phyloP scores from a whole-genome alignment of 2,888 invertebrate species.

The Phortica magna region DNA sequence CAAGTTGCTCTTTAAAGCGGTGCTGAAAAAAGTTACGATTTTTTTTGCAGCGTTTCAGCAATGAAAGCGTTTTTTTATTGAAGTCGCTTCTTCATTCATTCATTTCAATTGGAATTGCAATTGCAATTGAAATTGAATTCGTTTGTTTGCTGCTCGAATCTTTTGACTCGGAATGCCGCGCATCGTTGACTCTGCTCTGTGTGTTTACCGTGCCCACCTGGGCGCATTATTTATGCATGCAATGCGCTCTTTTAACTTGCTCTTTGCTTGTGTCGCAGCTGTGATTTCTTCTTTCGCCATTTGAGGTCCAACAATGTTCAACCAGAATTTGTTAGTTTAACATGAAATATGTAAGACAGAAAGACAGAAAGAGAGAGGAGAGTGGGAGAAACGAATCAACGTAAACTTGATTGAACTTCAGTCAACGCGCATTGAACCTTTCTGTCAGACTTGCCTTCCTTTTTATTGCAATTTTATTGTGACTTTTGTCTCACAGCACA shows the following conservation, averaged over 20 bases:
- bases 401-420: slow-evolving; percentile 15
- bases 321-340: too few species aligned
- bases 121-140: neutral
- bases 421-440: slow-evolving; percentile 22
- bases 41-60: neutral
- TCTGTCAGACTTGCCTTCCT: neutral
- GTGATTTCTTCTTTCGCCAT: slow-evolving; percentile 58
- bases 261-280: slow-evolving; percentile 64
- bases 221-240: slow-evolving; percentile 68
- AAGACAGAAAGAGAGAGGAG: too few species aligned
- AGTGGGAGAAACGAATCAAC: too few species aligned
- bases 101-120: too few species aligned
- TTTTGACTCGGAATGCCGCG: neutral
- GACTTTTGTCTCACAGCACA: too few species aligned
- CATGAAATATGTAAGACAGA: too few species aligned
- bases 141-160: neutral
- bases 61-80: neutral
- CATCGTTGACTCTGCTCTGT: neutral
- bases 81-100: neutral
- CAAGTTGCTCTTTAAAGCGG: neutral
- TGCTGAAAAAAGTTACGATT: neutral
- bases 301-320: slow-evolving; percentile 34
- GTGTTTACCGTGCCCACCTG: neutral
- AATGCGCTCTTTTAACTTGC: slow-evolving; percentile 47
- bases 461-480: neutral